Conservation (phyloP, 2,113 vertebrate genomes). For the Setophaga kirtlandii region DNA sequence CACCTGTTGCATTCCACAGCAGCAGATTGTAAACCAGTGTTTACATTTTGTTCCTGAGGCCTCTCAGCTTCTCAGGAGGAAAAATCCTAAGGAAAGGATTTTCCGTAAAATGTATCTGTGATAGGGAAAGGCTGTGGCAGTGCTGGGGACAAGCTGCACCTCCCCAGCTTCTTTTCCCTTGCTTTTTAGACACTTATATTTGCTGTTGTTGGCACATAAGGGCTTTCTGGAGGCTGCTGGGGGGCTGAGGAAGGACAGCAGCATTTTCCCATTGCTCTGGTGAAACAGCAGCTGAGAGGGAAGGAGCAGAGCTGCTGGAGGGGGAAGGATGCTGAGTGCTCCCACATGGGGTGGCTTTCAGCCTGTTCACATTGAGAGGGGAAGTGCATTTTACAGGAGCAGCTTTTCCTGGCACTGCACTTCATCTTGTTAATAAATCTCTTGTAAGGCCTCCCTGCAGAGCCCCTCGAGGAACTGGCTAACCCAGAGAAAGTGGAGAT, state of each 20-base stretch:
- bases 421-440: constrained; percentile 49
- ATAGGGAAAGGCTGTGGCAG: background rate
- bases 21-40: no score
- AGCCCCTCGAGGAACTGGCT: constrained; percentile 2
- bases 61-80: no score
- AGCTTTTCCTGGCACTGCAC: background rate
- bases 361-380: background rate
- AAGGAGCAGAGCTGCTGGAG: background rate
- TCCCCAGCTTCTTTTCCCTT: background rate
- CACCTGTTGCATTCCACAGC: no score
- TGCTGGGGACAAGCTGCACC: background rate
- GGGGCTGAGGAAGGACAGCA: background rate
- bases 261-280: background rate
- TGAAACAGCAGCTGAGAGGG: background rate
- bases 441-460: background rate
- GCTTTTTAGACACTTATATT: background rate
- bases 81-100: no score
- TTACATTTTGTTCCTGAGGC: no score
- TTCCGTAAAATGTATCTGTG: no score
- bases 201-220: background rate
- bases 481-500: constrained; percentile 12
- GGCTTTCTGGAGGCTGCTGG: background rate
- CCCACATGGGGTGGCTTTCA: background rate
- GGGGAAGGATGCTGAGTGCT: background rate
- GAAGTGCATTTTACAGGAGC: background rate